Base-by-base conservation (phyloP, 2,888 invertebrate species). In the Cataglyphis cursor region DNA sequence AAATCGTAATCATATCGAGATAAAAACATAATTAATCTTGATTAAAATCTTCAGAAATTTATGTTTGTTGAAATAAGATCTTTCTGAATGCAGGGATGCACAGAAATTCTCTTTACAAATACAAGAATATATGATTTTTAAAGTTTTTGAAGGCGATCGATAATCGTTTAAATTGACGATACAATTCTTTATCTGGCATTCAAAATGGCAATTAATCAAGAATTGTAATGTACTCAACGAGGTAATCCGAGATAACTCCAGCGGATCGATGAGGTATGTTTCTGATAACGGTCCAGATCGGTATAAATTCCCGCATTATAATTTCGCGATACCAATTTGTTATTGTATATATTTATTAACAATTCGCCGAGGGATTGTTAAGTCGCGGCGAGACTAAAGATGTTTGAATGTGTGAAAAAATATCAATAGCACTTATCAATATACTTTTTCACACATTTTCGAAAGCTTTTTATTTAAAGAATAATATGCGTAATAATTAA, bases 281-380 rank as follows among this genome's bases (percentile, higher is more conserved):
- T 87, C 85, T 48, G 73, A 66, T 82, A 87, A 85, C 86, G 87
- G 86, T 80, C 62, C 61, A 76, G 75, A 81, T 65, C 75, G 48
- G 48, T 83, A 78, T 80, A 73, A 75, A 73, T 84, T 64, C 66
- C 85, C 64, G 54, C 57, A 76, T 73, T 65, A 75, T 81, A 72
- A 85, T 70, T 78, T n/a, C 44, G 62, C 78, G 70, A 70, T 78
- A 70, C 48, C n/a, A 35, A 78, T 78, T 78, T 78, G 68, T 78
- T 78, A 44, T 70, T 15, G 68, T 78, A 78, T 54, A 54, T 76
- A 76, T 41, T 24, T 24, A n/a, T 54, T 31, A 70, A 24, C 70
- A 78, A 78, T 78, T 65, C 82, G 68, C 75, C 51, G 59, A 41
- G 62, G 35, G 74, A 51, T 35, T 78, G 72, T 70, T 78, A 78